phyloP scores from a whole-genome alignment of 2,888 invertebrate genomes.

The Lysandra coridon region DNA sequence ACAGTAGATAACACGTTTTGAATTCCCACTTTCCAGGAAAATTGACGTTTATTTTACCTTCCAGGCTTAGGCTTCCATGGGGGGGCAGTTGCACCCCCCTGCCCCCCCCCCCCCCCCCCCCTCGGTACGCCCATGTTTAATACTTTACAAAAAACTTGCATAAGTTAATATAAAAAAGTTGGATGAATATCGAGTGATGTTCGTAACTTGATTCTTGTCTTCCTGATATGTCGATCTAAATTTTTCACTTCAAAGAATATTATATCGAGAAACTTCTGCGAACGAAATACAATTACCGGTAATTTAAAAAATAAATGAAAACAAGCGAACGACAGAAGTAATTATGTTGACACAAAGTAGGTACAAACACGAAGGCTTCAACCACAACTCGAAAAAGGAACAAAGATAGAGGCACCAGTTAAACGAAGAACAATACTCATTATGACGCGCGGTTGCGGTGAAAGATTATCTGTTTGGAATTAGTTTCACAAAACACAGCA shows the following conservation, averaged over 20 bases:
- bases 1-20: too few species aligned
- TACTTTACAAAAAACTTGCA: too few species aligned
- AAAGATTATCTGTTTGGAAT: constrained; percentile 50
- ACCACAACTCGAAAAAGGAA: constrained; percentile 36
- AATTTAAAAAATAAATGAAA: not conserved
- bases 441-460: constrained; percentile 49
- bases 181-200: not conserved
- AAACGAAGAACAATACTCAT: constrained; percentile 38
- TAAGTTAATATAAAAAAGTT: not conserved
- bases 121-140: too few species aligned
- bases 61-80: too few species aligned
- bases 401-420: constrained; percentile 34
- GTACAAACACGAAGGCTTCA: constrained; percentile 22
- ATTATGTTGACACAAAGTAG: constrained; percentile 30
- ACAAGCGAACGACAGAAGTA: not conserved
- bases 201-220: not conserved
- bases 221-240: not conserved
- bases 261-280: not conserved
- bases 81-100: too few species aligned
- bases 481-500: constrained; percentile 52
- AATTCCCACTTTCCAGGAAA: too few species aligned
- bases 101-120: too few species aligned
- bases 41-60: too few species aligned
- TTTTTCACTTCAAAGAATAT: not conserved
- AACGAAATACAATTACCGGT: not conserved